Percentiles rank a stretch among this genome's conserved stretches.
phyloP scores from a whole-genome alignment of 2,797 vertebrate genomes.

The Tarsius wallacei region DNA sequence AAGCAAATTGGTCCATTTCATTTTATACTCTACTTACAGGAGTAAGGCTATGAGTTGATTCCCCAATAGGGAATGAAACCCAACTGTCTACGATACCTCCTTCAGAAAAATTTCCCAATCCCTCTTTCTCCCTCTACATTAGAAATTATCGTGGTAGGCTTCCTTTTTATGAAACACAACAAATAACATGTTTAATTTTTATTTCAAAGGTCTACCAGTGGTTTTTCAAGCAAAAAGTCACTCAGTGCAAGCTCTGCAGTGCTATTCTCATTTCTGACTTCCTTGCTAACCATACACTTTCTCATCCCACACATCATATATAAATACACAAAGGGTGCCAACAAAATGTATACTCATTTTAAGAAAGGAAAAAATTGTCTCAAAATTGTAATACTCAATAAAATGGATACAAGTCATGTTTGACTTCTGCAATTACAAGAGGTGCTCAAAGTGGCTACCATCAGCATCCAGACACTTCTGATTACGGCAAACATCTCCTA shows the following conservation, averaged over 20 bases:
- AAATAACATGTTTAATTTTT: neutral
- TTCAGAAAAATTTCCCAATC: neutral
- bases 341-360: too few relatives aligned
- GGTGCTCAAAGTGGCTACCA: too few relatives aligned
- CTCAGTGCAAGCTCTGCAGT: neutral
- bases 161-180: neutral
- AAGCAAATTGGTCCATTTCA: neutral
- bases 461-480: too few relatives aligned
- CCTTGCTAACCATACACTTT: neutral
- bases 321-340: too few relatives aligned
- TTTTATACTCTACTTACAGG: neutral
- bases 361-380: too few relatives aligned
- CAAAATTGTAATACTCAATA: too few relatives aligned
- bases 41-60: neutral
- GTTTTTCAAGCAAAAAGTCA: neutral
- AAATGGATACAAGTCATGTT: too few relatives aligned
- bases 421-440: too few relatives aligned
- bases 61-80: neutral
- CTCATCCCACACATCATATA: neutral
- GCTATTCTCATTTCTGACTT: neutral
- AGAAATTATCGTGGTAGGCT: neutral
- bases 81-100: neutral
- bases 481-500: too few relatives aligned
- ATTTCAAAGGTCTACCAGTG: neutral
- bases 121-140: neutral